Evolutionary conservation across 35 echinoderm and acorn worm genomes (phyloP).

Genomic region (Ophiothrix spiculata): DNA sequence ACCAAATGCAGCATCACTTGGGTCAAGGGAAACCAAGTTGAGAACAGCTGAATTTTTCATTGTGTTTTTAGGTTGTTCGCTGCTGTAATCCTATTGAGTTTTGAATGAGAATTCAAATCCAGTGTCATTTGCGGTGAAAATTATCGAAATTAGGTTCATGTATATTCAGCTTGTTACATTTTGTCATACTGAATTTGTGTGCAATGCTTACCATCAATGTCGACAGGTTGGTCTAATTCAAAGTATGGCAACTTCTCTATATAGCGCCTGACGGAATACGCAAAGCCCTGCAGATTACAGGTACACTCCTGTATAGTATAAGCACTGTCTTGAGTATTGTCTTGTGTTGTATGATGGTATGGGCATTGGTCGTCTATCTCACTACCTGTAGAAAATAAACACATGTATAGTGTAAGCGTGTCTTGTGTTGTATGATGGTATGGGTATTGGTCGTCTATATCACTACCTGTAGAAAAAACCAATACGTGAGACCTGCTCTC

Average conservation of each 20-base stretch:
- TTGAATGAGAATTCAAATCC: no score
- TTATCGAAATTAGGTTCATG: no score
- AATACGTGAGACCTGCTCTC: no score
- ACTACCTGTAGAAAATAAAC: slow-evolving; percentile 34
- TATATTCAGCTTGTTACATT: no score
- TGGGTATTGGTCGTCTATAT: slow-evolving; percentile 62
- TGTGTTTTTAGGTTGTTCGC: no score
- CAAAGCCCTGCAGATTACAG: slow-evolving; percentile 65
- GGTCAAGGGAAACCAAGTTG: no score
- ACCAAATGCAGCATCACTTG: no score
- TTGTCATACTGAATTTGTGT: no score
- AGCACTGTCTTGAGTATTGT: slow-evolving; percentile 26
- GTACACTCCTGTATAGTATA: slow-evolving; percentile 60
- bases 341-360: slow-evolving; percentile 33
- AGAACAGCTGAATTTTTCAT: no score
- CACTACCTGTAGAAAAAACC: slow-evolving; percentile 36
- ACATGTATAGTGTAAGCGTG: slow-evolving; percentile 39
- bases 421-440: slow-evolving; percentile 40
- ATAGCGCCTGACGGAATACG: slow-evolving; percentile 60
- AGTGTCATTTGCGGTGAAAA: no score
- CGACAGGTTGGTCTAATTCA: slow-evolving; percentile 32
- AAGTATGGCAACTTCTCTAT: slow-evolving; percentile 36
- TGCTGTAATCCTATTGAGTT: no score
- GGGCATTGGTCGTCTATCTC: slow-evolving; percentile 69
- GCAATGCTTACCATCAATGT: slow-evolving; percentile 35